phyloP scores from a whole-genome alignment of 2,797 vertebrate species.

The Pempheris klunzingeri region DNA sequence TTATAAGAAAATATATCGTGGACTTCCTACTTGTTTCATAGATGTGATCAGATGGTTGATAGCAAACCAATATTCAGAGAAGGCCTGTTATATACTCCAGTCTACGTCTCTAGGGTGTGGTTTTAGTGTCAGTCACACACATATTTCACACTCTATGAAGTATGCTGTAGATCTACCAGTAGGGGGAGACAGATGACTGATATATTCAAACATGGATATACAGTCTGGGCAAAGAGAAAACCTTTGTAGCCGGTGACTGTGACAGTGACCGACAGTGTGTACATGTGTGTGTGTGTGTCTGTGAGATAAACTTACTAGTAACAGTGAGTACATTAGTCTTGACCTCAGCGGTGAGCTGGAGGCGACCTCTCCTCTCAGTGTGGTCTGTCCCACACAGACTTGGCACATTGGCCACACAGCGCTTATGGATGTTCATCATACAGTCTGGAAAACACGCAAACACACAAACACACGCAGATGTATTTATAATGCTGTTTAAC shows the following conservation, averaged over 20 bases:
- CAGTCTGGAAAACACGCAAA: slow-evolving; percentile 78
- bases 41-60: background rate
- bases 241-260: background rate
- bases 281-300: slow-evolving; percentile 5
- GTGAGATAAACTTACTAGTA: slow-evolving; percentile 86
- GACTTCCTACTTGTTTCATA: background rate
- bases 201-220: background rate
- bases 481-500: background rate
- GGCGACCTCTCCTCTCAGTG: slow-evolving; percentile 95
- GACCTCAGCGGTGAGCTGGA: slow-evolving; percentile 94
- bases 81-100: background rate
- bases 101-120: background rate
- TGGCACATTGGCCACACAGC: slow-evolving; percentile 97
- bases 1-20: background rate
- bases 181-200: slow-evolving; percentile 73
- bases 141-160: background rate
- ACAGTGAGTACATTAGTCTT: slow-evolving; percentile 94
- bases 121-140: background rate
- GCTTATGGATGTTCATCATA: slow-evolving; percentile 96
- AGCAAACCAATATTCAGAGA: background rate
- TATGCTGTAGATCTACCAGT: slow-evolving; percentile 46
- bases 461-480: slow-evolving; percentile 9
- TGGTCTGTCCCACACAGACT: slow-evolving; percentile 98
- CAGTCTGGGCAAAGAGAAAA: background rate
- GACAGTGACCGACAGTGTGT: no score